phyloP scores from a whole-genome alignment of 1,140 invertebrate genomes.

The Arion vulgaris region DNA sequence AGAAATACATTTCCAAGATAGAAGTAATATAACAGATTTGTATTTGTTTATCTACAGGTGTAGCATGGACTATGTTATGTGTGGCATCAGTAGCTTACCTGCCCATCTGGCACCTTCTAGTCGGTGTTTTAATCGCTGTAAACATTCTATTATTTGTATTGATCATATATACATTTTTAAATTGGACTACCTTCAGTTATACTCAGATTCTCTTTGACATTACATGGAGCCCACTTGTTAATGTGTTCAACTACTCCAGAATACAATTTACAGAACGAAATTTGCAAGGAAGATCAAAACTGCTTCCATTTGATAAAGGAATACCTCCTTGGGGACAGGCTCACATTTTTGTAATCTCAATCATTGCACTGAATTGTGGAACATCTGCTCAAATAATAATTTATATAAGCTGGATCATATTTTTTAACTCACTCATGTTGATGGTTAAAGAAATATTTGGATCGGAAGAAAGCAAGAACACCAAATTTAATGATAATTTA shows the following conservation, averaged over 20 bases:
- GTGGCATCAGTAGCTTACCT: too few relatives aligned
- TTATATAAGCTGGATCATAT: neutral
- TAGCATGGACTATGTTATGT: too few relatives aligned
- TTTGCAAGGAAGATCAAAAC: neutral
- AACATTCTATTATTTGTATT: neutral
- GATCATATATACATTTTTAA: neutral
- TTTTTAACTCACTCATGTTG: neutral
- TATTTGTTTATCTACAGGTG: too few relatives aligned
- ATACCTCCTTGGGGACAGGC: neutral
- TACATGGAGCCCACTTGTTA: neutral
- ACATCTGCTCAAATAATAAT: neutral
- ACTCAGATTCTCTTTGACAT: constrained; percentile 3
- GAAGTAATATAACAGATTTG: too few relatives aligned
- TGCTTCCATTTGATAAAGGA: neutral
- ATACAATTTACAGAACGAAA: neutral
- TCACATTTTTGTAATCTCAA: neutral
- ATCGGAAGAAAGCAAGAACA: neutral
- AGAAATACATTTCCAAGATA: too few relatives aligned
- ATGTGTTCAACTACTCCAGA: neutral
- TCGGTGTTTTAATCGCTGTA: neutral
- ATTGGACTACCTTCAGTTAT: neutral
- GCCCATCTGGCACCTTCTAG: too few relatives aligned
- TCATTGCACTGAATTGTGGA: neutral
- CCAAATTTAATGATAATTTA: neutral
- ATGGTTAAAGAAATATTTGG: neutral